Conservation (phyloP, 2,113 vertebrate genomes). For the Seriola aureovittata region DNA sequence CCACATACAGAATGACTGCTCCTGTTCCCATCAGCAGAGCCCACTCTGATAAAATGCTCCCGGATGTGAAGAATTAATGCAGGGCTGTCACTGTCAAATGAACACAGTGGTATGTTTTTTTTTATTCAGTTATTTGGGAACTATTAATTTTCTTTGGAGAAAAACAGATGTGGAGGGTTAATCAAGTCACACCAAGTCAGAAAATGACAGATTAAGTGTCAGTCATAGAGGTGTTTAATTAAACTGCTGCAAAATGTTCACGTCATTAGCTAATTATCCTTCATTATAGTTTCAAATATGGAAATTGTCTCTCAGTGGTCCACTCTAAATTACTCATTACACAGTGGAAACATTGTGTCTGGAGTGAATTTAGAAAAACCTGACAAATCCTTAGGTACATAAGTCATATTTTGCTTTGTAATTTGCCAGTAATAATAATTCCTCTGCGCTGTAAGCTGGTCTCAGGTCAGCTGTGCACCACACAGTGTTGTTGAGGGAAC, state of each 20-base stretch:
- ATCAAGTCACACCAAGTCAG: constrained; percentile 17
- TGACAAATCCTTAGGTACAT: background rate
- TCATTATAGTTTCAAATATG: constrained; percentile 5
- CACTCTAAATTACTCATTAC: background rate
- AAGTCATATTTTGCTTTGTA: background rate
- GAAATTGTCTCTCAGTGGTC: background rate
- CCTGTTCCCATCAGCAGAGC: constrained; percentile 27
- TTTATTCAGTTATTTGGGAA: background rate
- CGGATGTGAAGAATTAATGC: background rate
- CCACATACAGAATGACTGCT: constrained; percentile 15
- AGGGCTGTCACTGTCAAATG: background rate
- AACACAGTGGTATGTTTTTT: too few relatives aligned
- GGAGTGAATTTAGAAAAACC: background rate
- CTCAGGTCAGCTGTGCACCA: constrained; percentile 21
- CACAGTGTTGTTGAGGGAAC: background rate
- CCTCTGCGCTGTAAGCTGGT: background rate
- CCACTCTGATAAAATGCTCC: background rate
- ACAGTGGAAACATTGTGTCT: background rate
- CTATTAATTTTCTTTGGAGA: background rate
- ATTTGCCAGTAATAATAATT: background rate
- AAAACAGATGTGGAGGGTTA: background rate
- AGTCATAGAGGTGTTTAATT: constrained; percentile 3
- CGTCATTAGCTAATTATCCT: background rate
- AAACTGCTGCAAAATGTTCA: constrained; percentile 15
- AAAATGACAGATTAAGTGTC: constrained; percentile 2